Evolutionary conservation across 2,113 vertebrate genomes (phyloP), one percentile per base, ranked within the genome.

Genomic region (Numida meleagris): DNA sequence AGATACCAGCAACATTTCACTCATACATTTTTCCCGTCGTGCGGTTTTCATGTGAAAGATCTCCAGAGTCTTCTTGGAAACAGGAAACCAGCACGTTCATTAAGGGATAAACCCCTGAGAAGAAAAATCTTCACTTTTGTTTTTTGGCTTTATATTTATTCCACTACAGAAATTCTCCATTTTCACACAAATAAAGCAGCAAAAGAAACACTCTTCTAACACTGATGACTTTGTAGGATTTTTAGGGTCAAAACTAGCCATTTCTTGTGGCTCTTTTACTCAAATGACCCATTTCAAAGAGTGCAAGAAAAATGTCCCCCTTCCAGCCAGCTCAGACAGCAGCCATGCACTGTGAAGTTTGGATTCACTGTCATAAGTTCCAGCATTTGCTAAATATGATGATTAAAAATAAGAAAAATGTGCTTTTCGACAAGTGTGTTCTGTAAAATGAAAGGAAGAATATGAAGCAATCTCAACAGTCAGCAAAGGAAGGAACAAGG

Each of bases 401-500:
- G 43, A 91, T n/a, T 15, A 53, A 21, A 33, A 65, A 75, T 57
- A 83, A 58, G 18, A 68, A 82, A 91, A 80, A 80, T 23, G 17
- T 75, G 21, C 31, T 86, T 95, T 73, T 94, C 58, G 50, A 27
- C 70, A 75, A 58, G 21, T 34, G 40, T 92, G 46, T 66, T 70
- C 25, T 17, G 79, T 70, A 76, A 85, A 93, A 84, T 45, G 63
- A 92, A 93, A 85, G 63, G 89, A 93, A 79, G 31, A 58, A 46
- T 87, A 76, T 38, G 24, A 89, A 90, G 74, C 2, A 1, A 72
- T 79, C n/a, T 79, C 4, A 2, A 33, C 17, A 66, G 71, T 76
- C 89, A 92, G 75, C 75, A 94, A 74, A 70, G 58, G 10, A 70
- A 92, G 51, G 84, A 84, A 68, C 36, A 82, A 95, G 36, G 71